Evolutionary conservation across 2,113 vertebrate species (phyloP).

Genomic region (Origma solitaria): DNA sequence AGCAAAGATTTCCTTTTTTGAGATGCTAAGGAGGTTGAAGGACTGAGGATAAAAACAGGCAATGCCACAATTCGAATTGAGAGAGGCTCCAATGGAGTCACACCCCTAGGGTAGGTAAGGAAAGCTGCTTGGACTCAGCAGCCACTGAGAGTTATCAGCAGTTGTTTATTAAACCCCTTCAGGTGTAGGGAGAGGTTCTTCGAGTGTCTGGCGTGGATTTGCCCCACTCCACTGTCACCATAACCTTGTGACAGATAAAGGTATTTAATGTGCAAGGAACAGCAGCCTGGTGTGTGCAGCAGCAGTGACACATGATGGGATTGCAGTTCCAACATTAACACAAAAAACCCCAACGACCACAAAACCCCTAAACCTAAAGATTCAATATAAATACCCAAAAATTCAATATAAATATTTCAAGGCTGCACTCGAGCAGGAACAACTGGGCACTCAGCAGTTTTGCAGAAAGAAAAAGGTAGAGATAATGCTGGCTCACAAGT

Average conservation of each 20-base stretch:
- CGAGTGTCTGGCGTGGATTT: neutral
- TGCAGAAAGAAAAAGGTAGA: neutral
- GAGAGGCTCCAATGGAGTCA: neutral
- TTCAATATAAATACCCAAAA: neutral
- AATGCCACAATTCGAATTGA: neutral
- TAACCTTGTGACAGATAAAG: neutral
- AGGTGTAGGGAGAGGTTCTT: neutral
- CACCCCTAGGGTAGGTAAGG: neutral
- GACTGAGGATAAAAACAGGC: neutral
- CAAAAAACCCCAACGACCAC: neutral
- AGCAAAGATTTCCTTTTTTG: neutral
- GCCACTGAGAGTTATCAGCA: neutral
- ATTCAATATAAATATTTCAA: neutral
- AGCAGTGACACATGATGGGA: neutral
- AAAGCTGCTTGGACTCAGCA: neutral
- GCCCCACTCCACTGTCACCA: neutral
- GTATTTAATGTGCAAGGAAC: neutral
- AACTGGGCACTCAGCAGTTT: neutral
- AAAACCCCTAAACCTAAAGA: neutral
- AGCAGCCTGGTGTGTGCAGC: neutral
- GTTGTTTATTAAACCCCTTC: neutral
- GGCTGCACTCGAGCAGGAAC: neutral
- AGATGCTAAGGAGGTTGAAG: neutral
- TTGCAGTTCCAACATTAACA: neutral
- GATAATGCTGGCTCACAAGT: neutral